Percentiles rank a stretch among this genome's conserved stretches.
phyloP scores from a whole-genome alignment of 2,888 invertebrate genomes.

The Drosophila emarginata region DNA sequence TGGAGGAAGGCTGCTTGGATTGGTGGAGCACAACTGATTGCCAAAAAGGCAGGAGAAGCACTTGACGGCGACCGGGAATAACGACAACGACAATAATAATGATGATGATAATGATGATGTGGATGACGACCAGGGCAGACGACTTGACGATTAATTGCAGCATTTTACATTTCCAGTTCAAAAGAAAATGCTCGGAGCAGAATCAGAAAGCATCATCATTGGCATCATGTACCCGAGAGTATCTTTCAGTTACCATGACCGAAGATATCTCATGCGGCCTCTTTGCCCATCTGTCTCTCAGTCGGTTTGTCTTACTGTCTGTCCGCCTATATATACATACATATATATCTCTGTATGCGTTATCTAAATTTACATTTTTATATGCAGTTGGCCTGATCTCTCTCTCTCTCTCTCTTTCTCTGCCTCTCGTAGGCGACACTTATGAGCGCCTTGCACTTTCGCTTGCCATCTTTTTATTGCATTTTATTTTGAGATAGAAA shows the following conservation, averaged over 20 bases:
- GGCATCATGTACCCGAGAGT: conserved; percentile 30
- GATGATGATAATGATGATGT: not conserved
- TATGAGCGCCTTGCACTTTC: conserved; percentile 41
- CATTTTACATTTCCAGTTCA: conserved; percentile 74
- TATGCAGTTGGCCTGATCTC: conserved; percentile 4
- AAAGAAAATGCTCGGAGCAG: conserved; percentile 59
- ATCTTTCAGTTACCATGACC: conserved; percentile 57
- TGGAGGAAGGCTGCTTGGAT: conserved; percentile 39
- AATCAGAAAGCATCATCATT: conserved; percentile 18
- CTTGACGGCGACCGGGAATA: conserved; percentile 57
- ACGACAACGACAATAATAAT: conserved; percentile 41
- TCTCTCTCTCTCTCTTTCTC: conserved; percentile 14
- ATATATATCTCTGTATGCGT: conserved; percentile 37
- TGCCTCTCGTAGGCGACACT: conserved; percentile 60
- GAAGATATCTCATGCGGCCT: conserved; percentile 54
- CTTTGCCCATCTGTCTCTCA: not conserved
- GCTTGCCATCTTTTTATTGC: conserved; percentile 13
- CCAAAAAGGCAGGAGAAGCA: conserved; percentile 61
- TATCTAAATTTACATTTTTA: conserved; percentile 64
- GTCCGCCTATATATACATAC: not conserved
- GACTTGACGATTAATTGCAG: conserved; percentile 62
- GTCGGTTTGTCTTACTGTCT: not conserved
- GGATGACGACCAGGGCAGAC: conserved; percentile 23
- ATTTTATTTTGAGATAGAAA: conserved; percentile 14
- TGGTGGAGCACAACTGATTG: conserved; percentile 55